Evolutionary conservation across 2,888 invertebrate species (phyloP), one percentile per base, ranked within the genome.

Genomic region (Trissolcus brochymenae): DNA sequence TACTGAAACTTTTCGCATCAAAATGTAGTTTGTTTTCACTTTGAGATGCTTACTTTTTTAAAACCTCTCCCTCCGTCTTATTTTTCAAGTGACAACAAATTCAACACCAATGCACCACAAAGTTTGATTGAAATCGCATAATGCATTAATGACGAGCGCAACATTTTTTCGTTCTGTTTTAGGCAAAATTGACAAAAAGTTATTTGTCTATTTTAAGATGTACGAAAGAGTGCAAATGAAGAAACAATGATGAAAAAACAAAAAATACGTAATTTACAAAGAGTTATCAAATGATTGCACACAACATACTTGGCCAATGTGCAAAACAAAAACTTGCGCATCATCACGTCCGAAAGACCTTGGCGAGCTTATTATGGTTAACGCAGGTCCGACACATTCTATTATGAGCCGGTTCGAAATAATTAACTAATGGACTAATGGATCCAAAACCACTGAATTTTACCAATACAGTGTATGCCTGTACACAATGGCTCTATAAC

Each of bases 391-490:
- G 79, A 75, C 78, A 79, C 83, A 82, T 83, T 86, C 84, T 83
- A 84, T 85, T 84, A 83, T 84, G 81, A 81, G 64, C 74, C 76
- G 80, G 81, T 82, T 82, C 82, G 81, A 84, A 85, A 87, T 87
- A 87, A 87, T 88, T 87, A 87, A 84, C 84, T 87, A 86, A 88
- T 86, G 86, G 84, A 80, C 74, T 85, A 85, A 86, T 85, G 85
- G 84, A 86, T 84, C 74, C 61, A 53, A 62, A 72, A 76, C 66
- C 66, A 74, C 74, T 50, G 70, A 70, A 74, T 78, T 74, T 68
- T 68, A 71, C 67, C 78, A 74, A 78, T 78, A 78, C 65, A 57
- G n/a, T 19, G 19, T 51, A 17, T 51, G 41, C 55, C 9, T 54
- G 41, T 29, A 61, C 59, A 68, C 70, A 70, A 74, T 78, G 19